phyloP scores from a whole-genome alignment of 2,113 vertebrate genomes.

The Reinhardtius hippoglossoides region DNA sequence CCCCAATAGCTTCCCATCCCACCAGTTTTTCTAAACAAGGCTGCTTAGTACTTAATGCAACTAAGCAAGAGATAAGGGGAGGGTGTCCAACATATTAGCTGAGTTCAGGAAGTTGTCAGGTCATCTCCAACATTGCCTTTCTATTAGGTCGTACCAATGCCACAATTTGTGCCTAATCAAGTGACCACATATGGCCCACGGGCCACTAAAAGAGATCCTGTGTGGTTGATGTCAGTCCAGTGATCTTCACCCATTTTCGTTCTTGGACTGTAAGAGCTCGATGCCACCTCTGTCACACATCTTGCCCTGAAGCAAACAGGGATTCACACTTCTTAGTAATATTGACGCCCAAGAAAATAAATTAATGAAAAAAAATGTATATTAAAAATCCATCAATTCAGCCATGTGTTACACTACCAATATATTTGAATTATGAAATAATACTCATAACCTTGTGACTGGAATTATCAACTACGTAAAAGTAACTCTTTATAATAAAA shows the following conservation, averaged over 20 bases:
- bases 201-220: constrained; percentile 97
- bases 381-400: constrained; percentile 88
- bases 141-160: constrained; percentile 88
- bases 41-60: constrained; percentile 76
- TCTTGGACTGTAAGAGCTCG: constrained; percentile 99
- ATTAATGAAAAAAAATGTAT: constrained; percentile 52
- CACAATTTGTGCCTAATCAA: constrained; percentile 96
- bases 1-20: constrained; percentile 71
- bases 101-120: constrained; percentile 68
- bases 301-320: constrained; percentile 99
- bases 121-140: constrained; percentile 78
- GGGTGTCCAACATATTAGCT: constrained; percentile 73
- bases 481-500: constrained; percentile 45
- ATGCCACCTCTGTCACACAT: constrained; percentile 99
- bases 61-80: constrained; percentile 67
- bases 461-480: constrained; percentile 46
- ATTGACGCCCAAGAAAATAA: constrained; percentile 91
- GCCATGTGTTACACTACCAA: constrained; percentile 85
- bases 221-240: constrained; percentile 98
- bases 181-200: constrained; percentile 91
- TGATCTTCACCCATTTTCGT: constrained; percentile 99
- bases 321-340: constrained; percentile 99
- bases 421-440: constrained; percentile 84
- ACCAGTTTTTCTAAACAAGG: constrained; percentile 52
- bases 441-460: constrained; percentile 75